phyloP scores from a whole-genome alignment of 2,888 invertebrate genomes.

The Mesorhabditis spiculigera region DNA sequence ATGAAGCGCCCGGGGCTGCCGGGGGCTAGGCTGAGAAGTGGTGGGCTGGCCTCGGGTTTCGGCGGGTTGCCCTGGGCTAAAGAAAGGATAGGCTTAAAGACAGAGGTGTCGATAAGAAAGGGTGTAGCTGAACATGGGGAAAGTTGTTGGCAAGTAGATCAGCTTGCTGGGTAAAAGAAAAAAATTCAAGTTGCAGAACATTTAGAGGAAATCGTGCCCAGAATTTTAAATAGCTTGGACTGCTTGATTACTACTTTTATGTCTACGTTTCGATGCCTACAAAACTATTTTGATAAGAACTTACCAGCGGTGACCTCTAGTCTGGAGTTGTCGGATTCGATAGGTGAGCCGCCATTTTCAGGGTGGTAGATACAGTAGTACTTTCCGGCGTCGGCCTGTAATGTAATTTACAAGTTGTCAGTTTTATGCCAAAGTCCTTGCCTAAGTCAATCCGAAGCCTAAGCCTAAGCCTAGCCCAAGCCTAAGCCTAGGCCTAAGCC shows the following conservation, averaged over 20 bases:
- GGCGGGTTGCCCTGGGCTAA: conserved; percentile 36
- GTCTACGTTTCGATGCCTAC: too few species aligned
- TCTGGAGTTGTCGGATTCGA: conserved; percentile 20
- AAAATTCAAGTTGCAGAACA: too few species aligned
- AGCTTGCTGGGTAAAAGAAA: too few species aligned
- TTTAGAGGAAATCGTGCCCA: too few species aligned
- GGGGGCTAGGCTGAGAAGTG: conserved; percentile 38
- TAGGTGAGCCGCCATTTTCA: conserved; percentile 13
- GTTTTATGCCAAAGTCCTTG: background rate
- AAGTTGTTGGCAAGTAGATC: background rate
- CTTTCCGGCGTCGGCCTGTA: conserved; percentile 28
- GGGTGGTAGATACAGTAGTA: conserved; percentile 36
- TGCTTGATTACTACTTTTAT: too few species aligned
- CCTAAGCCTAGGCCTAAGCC: too few species aligned
- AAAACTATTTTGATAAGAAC: too few species aligned
- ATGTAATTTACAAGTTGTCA: background rate
- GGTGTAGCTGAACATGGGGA: background rate
- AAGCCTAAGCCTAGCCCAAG: too few species aligned
- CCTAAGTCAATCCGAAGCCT: background rate
- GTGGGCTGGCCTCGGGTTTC: conserved; percentile 51
- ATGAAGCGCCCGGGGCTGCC: conserved; percentile 53
- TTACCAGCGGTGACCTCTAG: conserved; percentile 32
- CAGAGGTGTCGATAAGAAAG: background rate
- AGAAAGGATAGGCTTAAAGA: too few species aligned
- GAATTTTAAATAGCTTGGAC: too few species aligned